Evolutionary conservation across 2,888 invertebrate species (phyloP).

Genomic region (Blomia tropicalis): DNA sequence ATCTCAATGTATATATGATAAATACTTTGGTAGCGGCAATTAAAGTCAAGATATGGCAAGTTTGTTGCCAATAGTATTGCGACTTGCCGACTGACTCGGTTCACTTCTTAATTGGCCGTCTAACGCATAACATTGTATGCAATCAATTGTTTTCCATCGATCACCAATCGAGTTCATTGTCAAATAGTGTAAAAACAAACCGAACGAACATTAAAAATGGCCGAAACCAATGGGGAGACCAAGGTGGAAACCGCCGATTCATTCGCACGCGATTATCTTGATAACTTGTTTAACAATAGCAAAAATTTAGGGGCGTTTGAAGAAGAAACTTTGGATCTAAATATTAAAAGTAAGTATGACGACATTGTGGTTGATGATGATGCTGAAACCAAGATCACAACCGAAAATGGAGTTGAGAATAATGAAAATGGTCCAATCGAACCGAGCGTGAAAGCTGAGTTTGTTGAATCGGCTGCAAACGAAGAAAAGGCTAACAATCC

Average conservation of each 20-base stretch:
- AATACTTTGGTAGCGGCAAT: slow-evolving; percentile 1
- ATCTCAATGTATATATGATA: background rate
- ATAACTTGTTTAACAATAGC: slow-evolving; percentile 5
- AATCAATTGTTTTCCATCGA: background rate
- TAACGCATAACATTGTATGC: no score
- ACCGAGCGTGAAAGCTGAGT: no score
- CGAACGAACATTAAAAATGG: background rate
- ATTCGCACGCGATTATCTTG: background rate
- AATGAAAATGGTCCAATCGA: background rate
- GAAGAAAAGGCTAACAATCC: background rate
- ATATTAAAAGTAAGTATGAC: background rate
- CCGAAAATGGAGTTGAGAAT: no score
- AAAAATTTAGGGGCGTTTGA: slow-evolving; percentile 4
- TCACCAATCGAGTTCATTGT: background rate
- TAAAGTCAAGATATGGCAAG: background rate
- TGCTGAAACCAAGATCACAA: background rate
- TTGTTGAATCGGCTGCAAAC: background rate
- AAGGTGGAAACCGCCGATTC: background rate
- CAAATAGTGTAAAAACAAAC: no score
- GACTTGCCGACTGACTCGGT: background rate
- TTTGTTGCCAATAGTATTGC: background rate
- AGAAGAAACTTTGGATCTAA: slow-evolving; percentile 9
- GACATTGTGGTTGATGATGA: background rate
- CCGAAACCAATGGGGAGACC: background rate
- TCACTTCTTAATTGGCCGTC: background rate